Evolutionary conservation across 1,140 invertebrate genomes (phyloP), one percentile per base, ranked within the genome.

Genomic region (Chironomus striatipennis): DNA sequence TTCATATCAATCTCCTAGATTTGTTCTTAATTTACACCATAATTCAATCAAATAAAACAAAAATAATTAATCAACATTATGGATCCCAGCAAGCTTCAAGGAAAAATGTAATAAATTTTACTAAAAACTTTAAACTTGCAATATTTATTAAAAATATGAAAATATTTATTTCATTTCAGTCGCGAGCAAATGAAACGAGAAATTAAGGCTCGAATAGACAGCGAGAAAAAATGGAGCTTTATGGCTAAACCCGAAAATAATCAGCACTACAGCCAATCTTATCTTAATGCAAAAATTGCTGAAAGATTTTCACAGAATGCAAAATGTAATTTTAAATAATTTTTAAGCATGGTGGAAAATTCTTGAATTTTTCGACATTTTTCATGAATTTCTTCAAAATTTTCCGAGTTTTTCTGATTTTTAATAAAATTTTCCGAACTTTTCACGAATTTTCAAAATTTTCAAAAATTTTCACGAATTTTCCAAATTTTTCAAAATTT

Each of bases 131-230:
- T 57, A 57, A 12, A n/a, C n/a, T 20, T 18, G 10, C 5, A 7
- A 67, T 18, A 67, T 67, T 67, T 17, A 2, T 18, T 8, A 2
- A 2, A 67, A 67, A n/a, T 67, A 12, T 47, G 1, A 47, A 12
- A 8, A 67, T n/a, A n/a, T n/a, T n/a, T n/a, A 67, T n/a, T 67
- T 18, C 10, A 65, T 67, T 67, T 20, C 65, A 70, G 65, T 21
- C 65, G 65, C 18, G 65, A 70, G 65, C 65, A 70, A 12, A 70
- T 70, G 65, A 70, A 70, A 8, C 65, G 65, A 9, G 65, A 70
- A 70, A 70, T 70, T 4, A 70, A 70, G 20, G 65, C 65, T 20
- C 5, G 65, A 20, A 18, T 18, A 18, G 65, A 70, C 9, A 20
- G 20, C 18, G 20, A 70, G 9, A 70, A 70, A 17, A 70, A 70